phyloP scores from a whole-genome alignment of 2,113 vertebrate genomes.

The Pseudopodoces humilis region DNA sequence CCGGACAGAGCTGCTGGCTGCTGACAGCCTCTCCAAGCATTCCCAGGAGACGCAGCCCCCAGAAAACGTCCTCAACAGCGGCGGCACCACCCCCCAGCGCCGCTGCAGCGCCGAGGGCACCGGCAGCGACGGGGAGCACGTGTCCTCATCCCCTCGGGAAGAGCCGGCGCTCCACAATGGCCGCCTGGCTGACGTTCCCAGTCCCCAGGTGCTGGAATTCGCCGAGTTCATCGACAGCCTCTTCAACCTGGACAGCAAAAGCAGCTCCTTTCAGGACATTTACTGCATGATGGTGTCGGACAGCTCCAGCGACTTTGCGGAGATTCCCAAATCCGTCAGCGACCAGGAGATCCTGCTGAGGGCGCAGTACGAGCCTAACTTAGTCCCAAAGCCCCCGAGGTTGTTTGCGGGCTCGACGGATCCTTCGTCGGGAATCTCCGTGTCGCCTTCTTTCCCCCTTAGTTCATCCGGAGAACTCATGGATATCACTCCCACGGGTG shows the following conservation, averaged over 20 bases:
- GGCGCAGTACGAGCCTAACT: conserved; percentile 93
- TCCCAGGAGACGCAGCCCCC: conserved; percentile 82
- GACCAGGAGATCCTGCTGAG: conserved; percentile 90
- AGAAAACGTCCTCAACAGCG: conserved; percentile 67
- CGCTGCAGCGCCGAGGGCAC: conserved; percentile 62
- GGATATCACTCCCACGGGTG: conserved; percentile 89
- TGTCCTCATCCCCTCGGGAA: conserved; percentile 61
- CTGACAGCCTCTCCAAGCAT: conserved; percentile 88
- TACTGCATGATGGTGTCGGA: conserved; percentile 87
- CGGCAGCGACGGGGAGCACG: conserved; percentile 31
- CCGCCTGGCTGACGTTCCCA: conserved; percentile 83
- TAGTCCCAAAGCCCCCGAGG: conserved; percentile 95
- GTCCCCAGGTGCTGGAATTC: conserved; percentile 96
- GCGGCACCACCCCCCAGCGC: conserved; percentile 72
- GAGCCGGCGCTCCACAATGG: conserved; percentile 84
- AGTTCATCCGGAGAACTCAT: conserved; percentile 96
- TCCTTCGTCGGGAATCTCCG: conserved; percentile 95
- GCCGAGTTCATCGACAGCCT: conserved; percentile 97
- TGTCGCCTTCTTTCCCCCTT: conserved; percentile 95
- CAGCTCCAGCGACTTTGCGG: conserved; percentile 77
- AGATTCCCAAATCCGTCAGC: conserved; percentile 79
- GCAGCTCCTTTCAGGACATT: conserved; percentile 91
- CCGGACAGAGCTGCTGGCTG: conserved; percentile 91
- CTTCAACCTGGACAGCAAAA: conserved; percentile 93
- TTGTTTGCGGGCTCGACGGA: conserved; percentile 93